Conservation (phyloP, 1,140 invertebrate genomes). For the Drosophila miranda region DNA sequence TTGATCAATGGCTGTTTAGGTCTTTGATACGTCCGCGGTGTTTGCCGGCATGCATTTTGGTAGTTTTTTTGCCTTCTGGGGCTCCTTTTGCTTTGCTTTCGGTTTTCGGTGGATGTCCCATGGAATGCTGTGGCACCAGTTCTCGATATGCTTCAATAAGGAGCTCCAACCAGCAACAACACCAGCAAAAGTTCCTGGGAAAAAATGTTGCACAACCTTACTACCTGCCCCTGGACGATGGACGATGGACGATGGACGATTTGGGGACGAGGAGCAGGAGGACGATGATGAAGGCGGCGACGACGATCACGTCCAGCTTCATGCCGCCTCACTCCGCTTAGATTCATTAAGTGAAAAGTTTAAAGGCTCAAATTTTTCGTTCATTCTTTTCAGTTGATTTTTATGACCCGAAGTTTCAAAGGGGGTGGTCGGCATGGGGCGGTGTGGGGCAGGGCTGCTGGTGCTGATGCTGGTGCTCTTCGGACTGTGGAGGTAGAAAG, state of each 20-base stretch:
- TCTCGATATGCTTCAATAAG: conserved; percentile 75
- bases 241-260: no score
- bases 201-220: conserved; percentile 79
- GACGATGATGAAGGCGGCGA: conserved; percentile 46
- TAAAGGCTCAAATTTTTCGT: conserved; percentile 77
- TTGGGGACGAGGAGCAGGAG: conserved; percentile 2
- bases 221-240: conserved; percentile 53
- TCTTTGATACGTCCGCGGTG: conserved; percentile 75
- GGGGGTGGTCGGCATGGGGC: conserved; percentile 21
- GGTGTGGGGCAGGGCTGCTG: conserved; percentile 7
- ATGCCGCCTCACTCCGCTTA: conserved; percentile 47
- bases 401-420: conserved; percentile 45
- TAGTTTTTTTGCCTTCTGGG: conserved; percentile 6
- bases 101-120: conserved; percentile 75
- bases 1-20: conserved; percentile 76
- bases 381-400: conserved; percentile 63
- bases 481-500: conserved; percentile 30
- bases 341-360: conserved; percentile 80
- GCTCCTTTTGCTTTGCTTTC: conserved; percentile 14
- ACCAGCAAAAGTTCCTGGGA: conserved; percentile 72
- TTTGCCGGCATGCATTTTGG: conserved; percentile 57
- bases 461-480: no score
- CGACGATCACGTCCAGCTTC: conserved; percentile 45
- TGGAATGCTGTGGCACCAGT: conserved; percentile 78
- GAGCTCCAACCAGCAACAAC: conserved; percentile 42